These are phyloP conservation scores for Silurus lanzhouensis DNA, from an alignment of 2,797 vertebrate species.

Conservation along the genomic window DNA sequence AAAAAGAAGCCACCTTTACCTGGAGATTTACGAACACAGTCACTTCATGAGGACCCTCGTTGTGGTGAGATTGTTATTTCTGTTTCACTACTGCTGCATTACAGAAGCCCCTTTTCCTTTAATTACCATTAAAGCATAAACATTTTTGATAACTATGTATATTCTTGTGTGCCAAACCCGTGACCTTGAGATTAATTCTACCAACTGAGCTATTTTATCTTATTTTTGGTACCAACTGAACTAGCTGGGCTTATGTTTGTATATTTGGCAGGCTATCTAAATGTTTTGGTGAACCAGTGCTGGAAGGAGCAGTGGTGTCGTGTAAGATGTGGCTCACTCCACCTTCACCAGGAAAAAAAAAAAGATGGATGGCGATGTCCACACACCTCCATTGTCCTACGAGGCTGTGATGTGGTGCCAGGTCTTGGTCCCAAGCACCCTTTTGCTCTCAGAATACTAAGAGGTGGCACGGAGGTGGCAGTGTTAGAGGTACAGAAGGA, in stretches of 20 bases:
- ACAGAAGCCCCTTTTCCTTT: background rate
- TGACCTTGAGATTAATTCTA: too few relatives aligned
- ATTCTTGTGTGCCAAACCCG: background rate
- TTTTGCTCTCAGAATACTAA: conserved; percentile 90
- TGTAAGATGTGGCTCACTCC: conserved; percentile 82
- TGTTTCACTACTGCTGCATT: background rate
- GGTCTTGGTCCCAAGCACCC: conserved; percentile 91
- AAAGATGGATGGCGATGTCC: conserved; percentile 78
- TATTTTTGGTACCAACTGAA: too few relatives aligned
- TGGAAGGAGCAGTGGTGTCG: conserved; percentile 96
- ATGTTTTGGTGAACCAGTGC: conserved; percentile 84
- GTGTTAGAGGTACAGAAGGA: conserved; percentile 82
- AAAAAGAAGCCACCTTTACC: conserved; percentile 85
- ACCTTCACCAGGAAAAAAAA: conserved; percentile 85
- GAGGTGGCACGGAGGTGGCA: conserved; percentile 79
- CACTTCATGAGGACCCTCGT: conserved; percentile 84
- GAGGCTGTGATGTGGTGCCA: conserved; percentile 85
- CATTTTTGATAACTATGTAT: background rate
- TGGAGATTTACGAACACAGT: conserved; percentile 75
- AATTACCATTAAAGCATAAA: background rate
- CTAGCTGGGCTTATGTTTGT: background rate
- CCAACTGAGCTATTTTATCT: too few relatives aligned
- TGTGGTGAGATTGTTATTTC: conserved; percentile 75
- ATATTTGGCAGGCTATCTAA: conserved; percentile 81
- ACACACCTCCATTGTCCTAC: conserved; percentile 77